A percentile compares a stretch with the other conserved stretches of the same genome.
Evolutionary conservation across 2,797 vertebrate species (phyloP).

Genomic region (Antrozous pallidus): DNA sequence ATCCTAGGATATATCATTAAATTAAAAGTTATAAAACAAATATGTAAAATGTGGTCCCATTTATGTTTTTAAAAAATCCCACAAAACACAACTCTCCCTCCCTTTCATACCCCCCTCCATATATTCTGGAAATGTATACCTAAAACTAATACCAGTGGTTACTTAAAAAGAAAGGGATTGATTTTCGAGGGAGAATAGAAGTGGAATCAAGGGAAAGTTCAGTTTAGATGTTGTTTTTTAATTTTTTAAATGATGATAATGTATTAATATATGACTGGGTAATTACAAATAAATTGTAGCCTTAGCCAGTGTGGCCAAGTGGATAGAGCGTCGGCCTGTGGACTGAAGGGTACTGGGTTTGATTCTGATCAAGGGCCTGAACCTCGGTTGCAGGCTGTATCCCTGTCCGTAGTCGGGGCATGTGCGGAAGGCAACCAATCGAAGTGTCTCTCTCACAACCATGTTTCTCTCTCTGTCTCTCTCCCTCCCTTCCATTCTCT

Average conservation of each 20-base stretch:
- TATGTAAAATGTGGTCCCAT: neutral
- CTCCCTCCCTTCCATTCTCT: too few species aligned
- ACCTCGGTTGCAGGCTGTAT: too few species aligned
- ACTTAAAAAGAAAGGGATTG: neutral
- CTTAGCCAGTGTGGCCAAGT: too few species aligned
- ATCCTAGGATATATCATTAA: neutral
- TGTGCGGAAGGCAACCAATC: too few species aligned
- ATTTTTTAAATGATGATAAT: neutral
- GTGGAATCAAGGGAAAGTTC: neutral
- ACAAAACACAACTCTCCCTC: neutral
- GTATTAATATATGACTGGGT: neutral
- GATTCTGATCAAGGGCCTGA: too few species aligned
- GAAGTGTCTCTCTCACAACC: too few species aligned
- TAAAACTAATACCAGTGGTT: neutral
- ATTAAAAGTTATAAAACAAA: neutral
- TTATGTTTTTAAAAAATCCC: neutral
- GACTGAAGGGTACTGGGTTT: too few species aligned
- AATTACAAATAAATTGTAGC: neutral
- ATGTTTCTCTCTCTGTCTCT: too few species aligned
- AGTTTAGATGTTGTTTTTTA: neutral
- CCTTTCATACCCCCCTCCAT: neutral
- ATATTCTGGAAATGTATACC: neutral
- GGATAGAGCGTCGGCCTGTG: too few species aligned
- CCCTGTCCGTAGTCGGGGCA: too few species aligned
- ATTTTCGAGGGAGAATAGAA: neutral